These are phyloP conservation scores for Mycteria americana DNA, from an alignment of 2,797 vertebrate species.

Conservation along the genomic window DNA sequence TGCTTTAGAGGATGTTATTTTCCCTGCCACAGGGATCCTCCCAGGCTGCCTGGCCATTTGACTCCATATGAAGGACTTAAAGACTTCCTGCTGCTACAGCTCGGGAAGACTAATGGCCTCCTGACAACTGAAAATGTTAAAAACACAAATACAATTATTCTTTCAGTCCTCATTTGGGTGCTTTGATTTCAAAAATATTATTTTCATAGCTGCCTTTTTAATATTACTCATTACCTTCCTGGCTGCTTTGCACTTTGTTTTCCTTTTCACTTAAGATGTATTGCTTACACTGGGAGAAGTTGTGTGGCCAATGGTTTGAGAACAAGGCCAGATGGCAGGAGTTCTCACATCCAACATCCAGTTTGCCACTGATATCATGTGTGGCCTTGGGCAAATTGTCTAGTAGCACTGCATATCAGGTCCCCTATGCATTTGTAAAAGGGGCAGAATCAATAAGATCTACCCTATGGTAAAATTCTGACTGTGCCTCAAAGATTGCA, in stretches of 20 bases:
- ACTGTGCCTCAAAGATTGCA: neutral
- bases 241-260: neutral
- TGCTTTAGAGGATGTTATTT: neutral
- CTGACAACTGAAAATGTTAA: neutral
- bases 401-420: neutral
- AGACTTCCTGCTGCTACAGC: neutral
- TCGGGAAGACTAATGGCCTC: neutral
- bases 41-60: neutral
- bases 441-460: neutral
- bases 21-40: neutral
- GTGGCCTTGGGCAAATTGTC: neutral
- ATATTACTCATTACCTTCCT: slow-evolving; percentile 19
- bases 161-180: neutral
- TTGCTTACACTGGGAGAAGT: neutral
- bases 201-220: slow-evolving; percentile 43
- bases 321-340: neutral
- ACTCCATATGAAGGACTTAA: neutral
- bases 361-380: neutral
- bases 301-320: neutral
- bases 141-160: neutral
- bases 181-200: slow-evolving; percentile 30
- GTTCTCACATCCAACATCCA: neutral
- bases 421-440: neutral
- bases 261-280: neutral
- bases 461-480: neutral